Percentiles rank a stretch among this genome's conserved stretches.
Conservation (phyloP, 2,888 invertebrate species). For the Ophion obscuratus region DNA sequence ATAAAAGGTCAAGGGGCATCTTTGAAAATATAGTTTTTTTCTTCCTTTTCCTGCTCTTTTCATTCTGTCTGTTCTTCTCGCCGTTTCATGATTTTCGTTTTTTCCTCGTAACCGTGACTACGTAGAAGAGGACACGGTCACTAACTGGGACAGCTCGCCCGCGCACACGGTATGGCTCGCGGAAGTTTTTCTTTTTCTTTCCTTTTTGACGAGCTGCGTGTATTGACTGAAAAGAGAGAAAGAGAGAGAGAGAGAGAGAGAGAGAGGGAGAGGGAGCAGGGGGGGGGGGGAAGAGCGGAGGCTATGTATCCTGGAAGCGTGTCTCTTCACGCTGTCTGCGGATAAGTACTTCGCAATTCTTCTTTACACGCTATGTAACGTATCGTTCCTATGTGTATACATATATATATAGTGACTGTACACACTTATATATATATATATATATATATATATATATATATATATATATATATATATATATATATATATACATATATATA, state of each 20-base stretch:
- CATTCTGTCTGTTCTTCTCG: neutral
- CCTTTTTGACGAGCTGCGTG: neutral
- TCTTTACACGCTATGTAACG: conserved; percentile 66
- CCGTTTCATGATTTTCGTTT: neutral
- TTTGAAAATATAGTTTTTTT: neutral
- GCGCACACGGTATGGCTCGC: neutral
- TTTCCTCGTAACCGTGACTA: neutral
- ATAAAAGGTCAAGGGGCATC: neutral
- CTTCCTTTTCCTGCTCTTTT: neutral
- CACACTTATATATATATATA: neutral
- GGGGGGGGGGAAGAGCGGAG: neutral
- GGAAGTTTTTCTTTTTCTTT: conserved; percentile 8
- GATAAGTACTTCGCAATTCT: conserved; percentile 81
- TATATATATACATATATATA: no score
- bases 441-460: neutral
- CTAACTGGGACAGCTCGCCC: conserved; percentile 45
- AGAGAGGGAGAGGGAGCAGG: conserved; percentile 72
- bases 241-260: conserved; percentile 71
- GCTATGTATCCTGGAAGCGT: conserved; percentile 80
- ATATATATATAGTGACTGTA: neutral
- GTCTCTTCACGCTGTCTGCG: conserved; percentile 81
- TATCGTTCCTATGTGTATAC: neutral
- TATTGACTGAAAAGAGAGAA: conserved; percentile 64
- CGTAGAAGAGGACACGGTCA: conserved; percentile 40
- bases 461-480: no score